A percentile compares a stretch with the other conserved stretches of the same genome.
Conservation (phyloP, 2,797 vertebrate genomes). For the Pangasius djambal region DNA sequence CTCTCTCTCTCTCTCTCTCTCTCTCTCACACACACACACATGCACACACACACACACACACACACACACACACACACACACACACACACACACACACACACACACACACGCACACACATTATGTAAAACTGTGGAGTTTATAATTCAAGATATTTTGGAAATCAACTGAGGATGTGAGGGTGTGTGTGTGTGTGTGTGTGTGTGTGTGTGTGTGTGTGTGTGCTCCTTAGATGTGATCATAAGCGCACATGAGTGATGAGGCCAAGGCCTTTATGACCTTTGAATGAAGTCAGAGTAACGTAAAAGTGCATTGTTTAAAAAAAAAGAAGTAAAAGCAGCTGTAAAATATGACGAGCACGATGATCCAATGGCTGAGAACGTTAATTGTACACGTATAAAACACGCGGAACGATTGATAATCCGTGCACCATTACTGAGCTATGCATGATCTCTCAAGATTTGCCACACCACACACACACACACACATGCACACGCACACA, state of each 20-base stretch:
- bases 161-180: background rate
- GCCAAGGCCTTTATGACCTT: background rate
- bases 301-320: background rate
- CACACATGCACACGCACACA: background rate
- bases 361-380: background rate
- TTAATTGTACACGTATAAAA: background rate
- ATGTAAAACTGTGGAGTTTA: background rate
- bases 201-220: background rate
- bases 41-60: background rate
- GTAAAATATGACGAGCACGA: background rate
- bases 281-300: background rate
- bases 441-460: background rate
- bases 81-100: background rate
- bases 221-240: background rate
- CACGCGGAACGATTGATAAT: background rate
- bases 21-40: no score
- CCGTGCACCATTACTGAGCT: background rate
- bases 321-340: background rate
- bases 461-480: background rate
- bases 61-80: background rate
- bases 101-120: background rate
- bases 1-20: background rate
- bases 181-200: background rate
- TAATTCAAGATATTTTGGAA: background rate
- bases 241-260: background rate